A percentile compares a stretch with the other conserved stretches of the same genome.
Conservation (phyloP, 2,113 vertebrate species). For the Ochotona curzoniae region DNA sequence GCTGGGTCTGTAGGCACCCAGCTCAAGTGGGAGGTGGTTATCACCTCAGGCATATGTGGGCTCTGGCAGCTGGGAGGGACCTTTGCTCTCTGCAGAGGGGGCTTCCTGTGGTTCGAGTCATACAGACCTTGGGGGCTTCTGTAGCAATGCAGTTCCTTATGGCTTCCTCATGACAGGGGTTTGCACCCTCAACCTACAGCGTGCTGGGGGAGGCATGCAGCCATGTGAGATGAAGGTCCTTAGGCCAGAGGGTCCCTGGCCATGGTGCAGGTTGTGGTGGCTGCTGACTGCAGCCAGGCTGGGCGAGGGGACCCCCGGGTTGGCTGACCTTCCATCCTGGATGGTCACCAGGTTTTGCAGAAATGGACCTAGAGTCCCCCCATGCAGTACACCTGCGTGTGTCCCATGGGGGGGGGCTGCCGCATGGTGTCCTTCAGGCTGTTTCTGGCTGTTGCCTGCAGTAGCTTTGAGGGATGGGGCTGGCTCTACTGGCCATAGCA, state of each 20-base stretch:
- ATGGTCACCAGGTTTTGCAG: neutral
- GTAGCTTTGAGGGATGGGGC: slow-evolving; percentile 59
- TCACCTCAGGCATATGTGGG: neutral
- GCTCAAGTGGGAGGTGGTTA: neutral
- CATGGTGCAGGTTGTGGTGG: neutral
- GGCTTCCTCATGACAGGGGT: neutral
- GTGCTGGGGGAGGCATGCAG: neutral
- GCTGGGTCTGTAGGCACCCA: no score
- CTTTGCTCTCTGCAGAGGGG: neutral
- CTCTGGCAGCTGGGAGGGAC: neutral
- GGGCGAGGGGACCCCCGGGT: fast-evolving
- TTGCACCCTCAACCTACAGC: neutral
- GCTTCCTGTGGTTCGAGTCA: neutral
- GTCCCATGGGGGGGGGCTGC: neutral
- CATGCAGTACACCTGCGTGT: neutral
- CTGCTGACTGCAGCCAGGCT: neutral
- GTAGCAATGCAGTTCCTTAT: neutral
- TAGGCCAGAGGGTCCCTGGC: neutral
- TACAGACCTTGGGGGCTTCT: neutral
- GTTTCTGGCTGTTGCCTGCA: neutral
- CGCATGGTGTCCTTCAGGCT: fast-evolving
- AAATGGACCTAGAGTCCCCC: neutral
- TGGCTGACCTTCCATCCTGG: neutral
- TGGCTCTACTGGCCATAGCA: slow-evolving; percentile 51
- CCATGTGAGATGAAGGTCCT: neutral